A percentile compares a stretch with the other conserved stretches of the same genome.
phyloP scores from a whole-genome alignment of 2,113 vertebrate species.

The Parus major region DNA sequence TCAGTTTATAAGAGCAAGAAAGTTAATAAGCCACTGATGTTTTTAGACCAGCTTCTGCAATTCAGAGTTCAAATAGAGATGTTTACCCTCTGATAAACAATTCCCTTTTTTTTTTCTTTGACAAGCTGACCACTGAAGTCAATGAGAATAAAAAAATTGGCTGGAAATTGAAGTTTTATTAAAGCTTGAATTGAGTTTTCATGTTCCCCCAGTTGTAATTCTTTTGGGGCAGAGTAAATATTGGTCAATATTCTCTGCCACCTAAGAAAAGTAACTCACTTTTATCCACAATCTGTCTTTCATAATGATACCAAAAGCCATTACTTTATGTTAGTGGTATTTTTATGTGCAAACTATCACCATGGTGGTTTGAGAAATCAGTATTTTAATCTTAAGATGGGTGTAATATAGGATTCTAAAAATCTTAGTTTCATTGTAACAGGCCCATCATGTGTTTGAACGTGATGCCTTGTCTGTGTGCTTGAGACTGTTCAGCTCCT shows the following conservation, averaged over 20 bases:
- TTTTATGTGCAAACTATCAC: neutral
- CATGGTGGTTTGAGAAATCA: neutral
- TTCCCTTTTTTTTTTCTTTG: neutral
- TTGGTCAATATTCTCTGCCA: neutral
- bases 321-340: neutral
- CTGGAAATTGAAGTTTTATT: neutral
- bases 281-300: neutral
- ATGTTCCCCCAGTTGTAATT: neutral
- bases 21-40: neutral
- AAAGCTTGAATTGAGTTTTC: neutral
- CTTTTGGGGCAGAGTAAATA: neutral
- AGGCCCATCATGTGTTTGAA: neutral
- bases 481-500: neutral
- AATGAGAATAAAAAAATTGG: neutral
- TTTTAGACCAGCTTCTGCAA: neutral
- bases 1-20: neutral
- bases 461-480: neutral
- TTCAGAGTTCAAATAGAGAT: neutral
- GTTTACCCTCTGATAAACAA: neutral
- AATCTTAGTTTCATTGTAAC: neutral
- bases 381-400: neutral
- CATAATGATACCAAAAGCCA: neutral
- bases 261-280: neutral
- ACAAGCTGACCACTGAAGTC: neutral
- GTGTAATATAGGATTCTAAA: neutral